Evolutionary conservation across 2,888 invertebrate species (phyloP).

Genomic region (Epirrhoe tristata): DNA sequence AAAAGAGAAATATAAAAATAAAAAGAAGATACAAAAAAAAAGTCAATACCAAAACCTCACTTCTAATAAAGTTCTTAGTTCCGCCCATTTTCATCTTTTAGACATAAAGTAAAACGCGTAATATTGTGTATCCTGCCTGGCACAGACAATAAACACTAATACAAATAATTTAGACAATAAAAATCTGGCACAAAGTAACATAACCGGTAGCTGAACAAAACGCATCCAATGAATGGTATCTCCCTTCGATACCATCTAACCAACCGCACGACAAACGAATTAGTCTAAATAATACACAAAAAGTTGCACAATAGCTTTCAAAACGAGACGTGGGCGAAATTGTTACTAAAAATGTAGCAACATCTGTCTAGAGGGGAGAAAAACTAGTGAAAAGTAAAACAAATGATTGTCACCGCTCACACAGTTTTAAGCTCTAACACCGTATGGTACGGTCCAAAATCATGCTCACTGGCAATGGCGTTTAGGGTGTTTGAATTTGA

Average conservation of each 20-base stretch:
- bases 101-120: background rate
- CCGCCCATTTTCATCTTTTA: background rate
- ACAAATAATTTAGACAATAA: slow-evolving; percentile 25
- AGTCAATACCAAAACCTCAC: too few species aligned
- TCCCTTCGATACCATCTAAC: slow-evolving; percentile 77
- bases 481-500: slow-evolving; percentile 42
- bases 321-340: slow-evolving; percentile 81
- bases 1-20: too few species aligned
- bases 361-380: slow-evolving; percentile 80
- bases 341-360: slow-evolving; percentile 84
- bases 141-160: background rate
- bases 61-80: too few species aligned
- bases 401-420: slow-evolving; percentile 27
- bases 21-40: too few species aligned
- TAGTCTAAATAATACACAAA: slow-evolving; percentile 81
- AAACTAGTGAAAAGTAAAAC: slow-evolving; percentile 27
- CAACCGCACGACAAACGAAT: slow-evolving; percentile 83
- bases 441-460: background rate
- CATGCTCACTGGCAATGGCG: slow-evolving; percentile 33
- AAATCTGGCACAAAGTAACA: slow-evolving; percentile 35
- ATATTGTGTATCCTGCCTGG: too few species aligned
- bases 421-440: slow-evolving; percentile 24
- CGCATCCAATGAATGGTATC: slow-evolving; percentile 74
- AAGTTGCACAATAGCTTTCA: slow-evolving; percentile 77
- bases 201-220: slow-evolving; percentile 74